Conservation (phyloP, 2,113 vertebrate genomes). For the Parus major region DNA sequence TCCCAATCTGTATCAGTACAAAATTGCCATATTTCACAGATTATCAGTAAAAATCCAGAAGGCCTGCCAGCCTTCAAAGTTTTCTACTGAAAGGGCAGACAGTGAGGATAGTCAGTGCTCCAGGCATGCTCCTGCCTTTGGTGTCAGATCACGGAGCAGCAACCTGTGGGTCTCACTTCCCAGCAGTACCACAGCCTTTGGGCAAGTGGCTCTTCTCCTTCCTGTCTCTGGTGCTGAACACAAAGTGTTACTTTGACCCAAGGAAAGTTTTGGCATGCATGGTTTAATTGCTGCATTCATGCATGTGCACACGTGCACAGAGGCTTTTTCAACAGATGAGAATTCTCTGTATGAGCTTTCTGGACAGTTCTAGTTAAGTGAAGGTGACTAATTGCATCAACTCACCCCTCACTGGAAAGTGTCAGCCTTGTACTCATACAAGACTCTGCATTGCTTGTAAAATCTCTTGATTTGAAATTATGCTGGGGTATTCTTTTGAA, state of each 20-base stretch:
- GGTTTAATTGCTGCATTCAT: not conserved
- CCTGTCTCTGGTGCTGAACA: not conserved
- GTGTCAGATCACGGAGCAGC: not conserved
- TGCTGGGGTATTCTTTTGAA: not conserved
- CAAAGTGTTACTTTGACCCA: not conserved
- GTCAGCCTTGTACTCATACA: not conserved
- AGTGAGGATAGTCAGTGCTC: not conserved
- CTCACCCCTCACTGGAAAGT: not conserved
- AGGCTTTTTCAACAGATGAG: not conserved
- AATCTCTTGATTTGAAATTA: not conserved
- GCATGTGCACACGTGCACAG: not conserved
- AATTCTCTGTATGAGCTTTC: not conserved
- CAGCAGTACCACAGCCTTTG: not conserved
- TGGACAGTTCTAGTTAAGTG: not conserved
- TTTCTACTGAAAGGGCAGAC: not conserved
- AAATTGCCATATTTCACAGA: not conserved
- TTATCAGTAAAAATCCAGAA: not conserved
- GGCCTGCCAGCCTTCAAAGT: not conserved
- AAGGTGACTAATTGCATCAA: not conserved
- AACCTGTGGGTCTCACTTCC: not conserved
- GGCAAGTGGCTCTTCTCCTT: not conserved
- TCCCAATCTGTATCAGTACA: not conserved
- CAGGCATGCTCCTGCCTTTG: not conserved
- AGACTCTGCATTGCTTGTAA: not conserved
- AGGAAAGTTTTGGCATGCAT: not conserved